Percentiles rank a stretch among this genome's conserved stretches.
Conservation (phyloP, 2,797 vertebrate species). For the Amphiprion clarkii region DNA sequence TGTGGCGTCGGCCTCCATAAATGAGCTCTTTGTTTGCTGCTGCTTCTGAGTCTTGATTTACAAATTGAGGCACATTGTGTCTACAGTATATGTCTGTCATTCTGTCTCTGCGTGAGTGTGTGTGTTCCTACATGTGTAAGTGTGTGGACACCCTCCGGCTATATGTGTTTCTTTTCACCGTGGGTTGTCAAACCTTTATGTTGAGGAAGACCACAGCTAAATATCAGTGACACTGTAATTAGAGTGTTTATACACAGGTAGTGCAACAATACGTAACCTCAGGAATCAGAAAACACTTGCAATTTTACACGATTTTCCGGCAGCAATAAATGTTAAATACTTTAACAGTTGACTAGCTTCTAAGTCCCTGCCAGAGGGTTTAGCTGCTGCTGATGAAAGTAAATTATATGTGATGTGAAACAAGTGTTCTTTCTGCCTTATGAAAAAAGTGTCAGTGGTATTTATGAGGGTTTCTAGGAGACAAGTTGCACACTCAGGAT, state of each 20-base stretch:
- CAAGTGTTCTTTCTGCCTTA: background rate
- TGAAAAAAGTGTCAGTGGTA: background rate
- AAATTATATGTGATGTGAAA: background rate
- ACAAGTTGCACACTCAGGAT: background rate
- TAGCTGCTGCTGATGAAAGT: background rate
- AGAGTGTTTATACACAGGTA: conserved; percentile 48
- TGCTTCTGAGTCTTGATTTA: conserved; percentile 84
- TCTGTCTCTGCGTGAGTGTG: conserved; percentile 54
- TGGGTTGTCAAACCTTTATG: conserved; percentile 58
- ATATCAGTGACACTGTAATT: conserved; percentile 51
- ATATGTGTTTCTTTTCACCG: conserved; percentile 55
- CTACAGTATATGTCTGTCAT: conserved; percentile 66
- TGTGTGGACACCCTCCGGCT: conserved; percentile 49
- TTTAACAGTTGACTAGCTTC: conserved; percentile 6
- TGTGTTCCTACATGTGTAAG: conserved; percentile 42
- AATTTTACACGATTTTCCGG: conserved; percentile 12
- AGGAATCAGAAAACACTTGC: conserved; percentile 25
- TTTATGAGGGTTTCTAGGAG: background rate
- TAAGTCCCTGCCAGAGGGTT: conserved; percentile 20
- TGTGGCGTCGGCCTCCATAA: conserved; percentile 81
- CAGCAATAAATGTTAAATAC: conserved; percentile 5
- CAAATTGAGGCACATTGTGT: conserved; percentile 81
- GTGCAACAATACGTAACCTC: conserved; percentile 42
- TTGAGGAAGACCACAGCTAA: conserved; percentile 47
- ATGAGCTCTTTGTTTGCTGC: conserved; percentile 83